Percentiles rank a stretch among this genome's conserved stretches.
These are phyloP conservation scores for Diogma glabrata DNA, from an alignment of 2,888 invertebrate genomes.

Conservation along the genomic window DNA sequence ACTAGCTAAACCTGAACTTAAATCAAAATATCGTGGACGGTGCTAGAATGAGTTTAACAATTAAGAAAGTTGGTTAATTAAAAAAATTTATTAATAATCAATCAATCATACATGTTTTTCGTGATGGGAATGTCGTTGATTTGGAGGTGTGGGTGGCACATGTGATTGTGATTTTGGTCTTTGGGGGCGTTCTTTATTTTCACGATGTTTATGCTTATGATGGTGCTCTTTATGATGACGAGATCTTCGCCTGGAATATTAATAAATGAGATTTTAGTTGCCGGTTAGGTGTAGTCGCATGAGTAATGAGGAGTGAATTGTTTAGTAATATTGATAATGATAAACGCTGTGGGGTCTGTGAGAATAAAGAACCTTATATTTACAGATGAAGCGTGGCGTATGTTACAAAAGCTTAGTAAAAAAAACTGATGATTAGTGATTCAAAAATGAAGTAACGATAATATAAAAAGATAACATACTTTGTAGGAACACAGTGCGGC, in stretches of 20 bases:
- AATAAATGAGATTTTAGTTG: neutral
- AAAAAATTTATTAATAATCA: neutral
- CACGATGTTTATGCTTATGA: slow-evolving; percentile 44
- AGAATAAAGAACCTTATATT: no score
- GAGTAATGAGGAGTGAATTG: no score
- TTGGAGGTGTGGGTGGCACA: slow-evolving; percentile 21
- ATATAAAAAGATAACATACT: slow-evolving; percentile 18
- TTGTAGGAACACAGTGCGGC: slow-evolving; percentile 69
- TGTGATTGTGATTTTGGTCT: slow-evolving; percentile 30
- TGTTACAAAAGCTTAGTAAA: no score
- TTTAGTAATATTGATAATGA: no score
- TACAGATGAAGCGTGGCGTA: no score
- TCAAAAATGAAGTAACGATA: neutral
- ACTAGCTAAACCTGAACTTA: slow-evolving; percentile 58
- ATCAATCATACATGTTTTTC: slow-evolving; percentile 27
- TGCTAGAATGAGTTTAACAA: slow-evolving; percentile 26
- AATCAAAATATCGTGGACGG: slow-evolving; percentile 51
- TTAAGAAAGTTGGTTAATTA: neutral
- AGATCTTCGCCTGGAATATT: slow-evolving; percentile 33
- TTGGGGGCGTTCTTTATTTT: slow-evolving; percentile 30
- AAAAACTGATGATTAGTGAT: no score
- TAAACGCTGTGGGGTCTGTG: no score
- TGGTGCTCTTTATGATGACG: slow-evolving; percentile 49
- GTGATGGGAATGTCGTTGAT: slow-evolving; percentile 37
- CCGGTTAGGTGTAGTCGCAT: no score